Conservation (phyloP, 2,797 vertebrate genomes). For the Pipistrellus nathusii region DNA sequence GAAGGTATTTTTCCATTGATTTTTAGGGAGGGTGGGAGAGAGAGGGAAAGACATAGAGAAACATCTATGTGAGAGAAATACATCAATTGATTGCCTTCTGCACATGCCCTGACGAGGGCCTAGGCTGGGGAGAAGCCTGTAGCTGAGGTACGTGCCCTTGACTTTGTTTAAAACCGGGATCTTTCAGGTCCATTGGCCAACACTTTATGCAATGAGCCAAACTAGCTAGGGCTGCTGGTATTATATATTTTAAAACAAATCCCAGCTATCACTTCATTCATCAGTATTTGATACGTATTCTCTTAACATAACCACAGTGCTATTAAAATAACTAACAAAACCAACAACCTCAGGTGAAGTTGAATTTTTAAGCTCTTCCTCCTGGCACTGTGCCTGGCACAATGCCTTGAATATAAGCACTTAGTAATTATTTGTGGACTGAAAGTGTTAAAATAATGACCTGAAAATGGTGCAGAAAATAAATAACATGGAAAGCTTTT, state of each 20-base stretch:
- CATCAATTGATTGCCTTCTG: too few relatives aligned
- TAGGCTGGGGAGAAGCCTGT: too few relatives aligned
- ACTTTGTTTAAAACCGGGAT: too few relatives aligned
- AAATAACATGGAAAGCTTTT: neutral
- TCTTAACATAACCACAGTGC: conserved; percentile 22
- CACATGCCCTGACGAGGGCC: too few relatives aligned
- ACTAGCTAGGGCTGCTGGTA: neutral
- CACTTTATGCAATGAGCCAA: too few relatives aligned
- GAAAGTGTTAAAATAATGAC: conserved; percentile 46
- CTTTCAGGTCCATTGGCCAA: too few relatives aligned
- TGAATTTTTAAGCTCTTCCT: conserved; percentile 10
- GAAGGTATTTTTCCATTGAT: too few relatives aligned
- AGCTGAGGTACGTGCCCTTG: too few relatives aligned
- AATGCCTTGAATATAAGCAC: conserved; percentile 5
- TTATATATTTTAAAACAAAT: conserved; percentile 63
- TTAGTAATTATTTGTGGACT: neutral
- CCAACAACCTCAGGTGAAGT: neutral
- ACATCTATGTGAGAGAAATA: too few relatives aligned
- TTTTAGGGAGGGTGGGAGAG: too few relatives aligned
- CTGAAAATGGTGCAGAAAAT: conserved; percentile 20
- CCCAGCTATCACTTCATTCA: neutral
- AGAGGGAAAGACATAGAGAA: too few relatives aligned
- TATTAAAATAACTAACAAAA: conserved; percentile 46
- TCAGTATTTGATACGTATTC: neutral
- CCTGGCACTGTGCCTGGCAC: neutral